Conservation (phyloP, 1,140 invertebrate species). For the Himalopsyche phryganea region DNA sequence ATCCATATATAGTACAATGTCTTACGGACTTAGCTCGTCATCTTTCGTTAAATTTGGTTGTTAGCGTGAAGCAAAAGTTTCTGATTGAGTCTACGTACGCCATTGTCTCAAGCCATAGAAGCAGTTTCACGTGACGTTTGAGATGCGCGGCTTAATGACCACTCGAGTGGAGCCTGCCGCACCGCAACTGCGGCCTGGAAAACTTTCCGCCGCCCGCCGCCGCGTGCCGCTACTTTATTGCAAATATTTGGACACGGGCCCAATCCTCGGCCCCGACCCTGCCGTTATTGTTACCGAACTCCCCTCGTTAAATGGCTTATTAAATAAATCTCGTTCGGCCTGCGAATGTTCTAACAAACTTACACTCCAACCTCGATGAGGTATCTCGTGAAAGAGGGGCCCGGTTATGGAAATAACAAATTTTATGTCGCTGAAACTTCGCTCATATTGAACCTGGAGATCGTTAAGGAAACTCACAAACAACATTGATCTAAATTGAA, state of each 20-base stretch:
- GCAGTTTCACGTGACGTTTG: too few species aligned
- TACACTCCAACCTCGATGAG: too few species aligned
- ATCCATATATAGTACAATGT: too few species aligned
- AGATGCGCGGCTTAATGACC: too few species aligned
- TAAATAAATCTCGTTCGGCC: constrained; percentile 21
- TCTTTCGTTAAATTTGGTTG: too few species aligned
- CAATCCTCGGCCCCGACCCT: neutral
- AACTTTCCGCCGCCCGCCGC: neutral
- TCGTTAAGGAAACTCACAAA: neutral
- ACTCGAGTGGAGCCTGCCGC: too few species aligned
- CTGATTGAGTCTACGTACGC: too few species aligned
- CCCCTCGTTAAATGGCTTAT: constrained; percentile 24
- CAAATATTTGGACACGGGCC: constrained; percentile 27
- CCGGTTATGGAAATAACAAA: neutral
- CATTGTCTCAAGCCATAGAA: too few species aligned
- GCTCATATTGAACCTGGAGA: too few species aligned
- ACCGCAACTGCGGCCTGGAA: too few species aligned
- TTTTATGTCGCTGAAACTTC: neutral
- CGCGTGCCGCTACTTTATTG: constrained; percentile 22
- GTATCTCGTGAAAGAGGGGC: neutral
- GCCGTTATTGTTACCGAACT: constrained; percentile 13
- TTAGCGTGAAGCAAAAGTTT: too few species aligned
- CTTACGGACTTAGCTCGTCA: too few species aligned
- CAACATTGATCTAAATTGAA: neutral
- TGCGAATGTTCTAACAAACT: neutral